Percentiles rank a stretch among this genome's conserved stretches.
Conservation (phyloP, 1,140 invertebrate genomes). For the Cepaea nemoralis region DNA sequence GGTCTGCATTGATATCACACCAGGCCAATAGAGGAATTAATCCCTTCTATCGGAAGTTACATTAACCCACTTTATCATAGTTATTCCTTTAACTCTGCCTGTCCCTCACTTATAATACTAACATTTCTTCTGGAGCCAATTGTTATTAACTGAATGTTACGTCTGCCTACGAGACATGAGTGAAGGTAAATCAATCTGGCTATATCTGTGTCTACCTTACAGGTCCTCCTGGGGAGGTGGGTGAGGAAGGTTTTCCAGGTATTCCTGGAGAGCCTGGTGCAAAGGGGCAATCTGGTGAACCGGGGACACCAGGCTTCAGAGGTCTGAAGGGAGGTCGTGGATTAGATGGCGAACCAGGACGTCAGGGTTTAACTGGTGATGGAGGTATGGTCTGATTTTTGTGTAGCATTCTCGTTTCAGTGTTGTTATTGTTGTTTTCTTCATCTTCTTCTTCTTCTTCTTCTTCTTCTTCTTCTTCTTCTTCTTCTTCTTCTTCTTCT, state of each 20-base stretch:
- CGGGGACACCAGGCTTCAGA: constrained; percentile 78
- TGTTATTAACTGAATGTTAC: too few relatives aligned
- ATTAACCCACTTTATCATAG: too few relatives aligned
- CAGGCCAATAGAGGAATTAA: too few relatives aligned
- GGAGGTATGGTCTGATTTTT: neutral
- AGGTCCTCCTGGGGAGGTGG: constrained; percentile 21
- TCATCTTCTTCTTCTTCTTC: neutral
- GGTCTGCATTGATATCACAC: too few relatives aligned
- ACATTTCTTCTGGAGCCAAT: neutral
- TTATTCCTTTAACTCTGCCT: too few relatives aligned
- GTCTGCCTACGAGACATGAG: too few relatives aligned
- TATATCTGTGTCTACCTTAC: neutral
- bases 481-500: neutral
- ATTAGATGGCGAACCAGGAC: constrained; percentile 29
- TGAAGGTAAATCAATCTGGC: too few relatives aligned
- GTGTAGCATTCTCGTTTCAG: neutral
- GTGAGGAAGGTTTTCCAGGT: constrained; percentile 66
- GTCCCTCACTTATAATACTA: too few relatives aligned
- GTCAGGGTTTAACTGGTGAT: constrained; percentile 25
- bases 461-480: neutral
- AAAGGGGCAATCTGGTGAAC: constrained; percentile 65
- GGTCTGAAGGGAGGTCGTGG: constrained; percentile 42
- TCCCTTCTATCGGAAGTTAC: too few relatives aligned
- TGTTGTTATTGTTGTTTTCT: neutral
- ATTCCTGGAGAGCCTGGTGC: constrained; percentile 75